Evolutionary conservation across 2,888 invertebrate genomes (phyloP).

Genomic region (Ormyrus pomaceus): DNA sequence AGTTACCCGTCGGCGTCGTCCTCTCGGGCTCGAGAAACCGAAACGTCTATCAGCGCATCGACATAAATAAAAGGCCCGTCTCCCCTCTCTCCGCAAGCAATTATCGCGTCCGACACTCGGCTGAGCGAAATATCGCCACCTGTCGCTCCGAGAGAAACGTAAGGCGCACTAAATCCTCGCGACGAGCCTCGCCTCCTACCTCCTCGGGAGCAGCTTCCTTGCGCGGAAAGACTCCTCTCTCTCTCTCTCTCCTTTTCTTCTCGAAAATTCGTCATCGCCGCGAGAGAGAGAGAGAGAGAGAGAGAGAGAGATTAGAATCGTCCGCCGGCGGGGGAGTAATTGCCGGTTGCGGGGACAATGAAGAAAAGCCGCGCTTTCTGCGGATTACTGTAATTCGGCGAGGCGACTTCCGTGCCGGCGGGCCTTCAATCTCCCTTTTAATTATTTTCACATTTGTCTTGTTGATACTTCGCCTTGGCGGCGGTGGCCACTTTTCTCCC

Average conservation of each 20-base stretch:
- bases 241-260: too few species aligned
- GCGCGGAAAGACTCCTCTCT: too few species aligned
- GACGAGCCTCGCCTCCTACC: not conserved
- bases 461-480: not conserved
- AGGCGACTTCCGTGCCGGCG: too few species aligned
- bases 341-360: not conserved
- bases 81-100: not conserved
- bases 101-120: constrained; percentile 14
- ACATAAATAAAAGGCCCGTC: too few species aligned
- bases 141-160: constrained; percentile 12
- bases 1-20: too few species aligned
- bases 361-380: not conserved
- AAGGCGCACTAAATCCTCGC: constrained; percentile 11
- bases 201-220: too few species aligned
- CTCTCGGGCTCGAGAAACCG: too few species aligned
- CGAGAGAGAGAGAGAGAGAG: too few species aligned
- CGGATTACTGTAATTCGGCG: not conserved
- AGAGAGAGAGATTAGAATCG: too few species aligned
- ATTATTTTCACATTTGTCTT: constrained; percentile 49
- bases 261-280: too few species aligned
- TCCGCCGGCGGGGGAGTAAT: not conserved
- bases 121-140: constrained; percentile 20
- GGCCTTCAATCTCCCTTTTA: constrained; percentile 18
- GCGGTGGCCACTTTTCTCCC: too few species aligned
- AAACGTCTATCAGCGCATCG: too few species aligned